These are phyloP conservation scores for Psittacula derbiana DNA, from an alignment of 2,797 vertebrate genomes.

Conservation along the genomic window DNA sequence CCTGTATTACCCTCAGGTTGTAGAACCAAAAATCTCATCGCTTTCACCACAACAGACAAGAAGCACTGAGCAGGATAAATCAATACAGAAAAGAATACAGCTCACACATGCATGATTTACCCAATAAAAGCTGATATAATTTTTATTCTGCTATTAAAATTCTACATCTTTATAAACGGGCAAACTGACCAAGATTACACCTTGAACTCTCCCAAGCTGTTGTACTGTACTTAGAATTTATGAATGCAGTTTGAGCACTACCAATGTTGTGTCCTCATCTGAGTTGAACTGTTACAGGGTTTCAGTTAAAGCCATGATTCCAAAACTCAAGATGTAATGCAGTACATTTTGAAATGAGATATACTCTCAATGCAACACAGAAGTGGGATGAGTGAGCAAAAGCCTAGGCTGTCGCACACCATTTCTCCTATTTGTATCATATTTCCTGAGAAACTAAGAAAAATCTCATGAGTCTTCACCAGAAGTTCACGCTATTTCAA, in stretches of 20 bases:
- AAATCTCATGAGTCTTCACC: background rate
- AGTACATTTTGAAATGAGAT: background rate
- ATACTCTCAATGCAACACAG: background rate
- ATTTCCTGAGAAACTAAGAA: background rate
- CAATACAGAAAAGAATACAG: background rate
- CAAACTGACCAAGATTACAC: background rate
- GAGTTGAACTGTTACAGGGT: background rate
- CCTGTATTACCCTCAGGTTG: background rate
- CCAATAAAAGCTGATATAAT: background rate
- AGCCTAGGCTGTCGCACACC: background rate
- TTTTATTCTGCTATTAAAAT: background rate
- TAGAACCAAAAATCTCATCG: background rate
- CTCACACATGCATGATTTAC: background rate
- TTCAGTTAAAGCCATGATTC: background rate
- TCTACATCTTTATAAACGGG: background rate
- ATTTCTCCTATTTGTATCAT: background rate
- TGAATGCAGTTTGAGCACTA: background rate
- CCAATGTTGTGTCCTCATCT: background rate
- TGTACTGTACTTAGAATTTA: background rate
- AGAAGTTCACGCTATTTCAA: background rate
- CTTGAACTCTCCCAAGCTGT: background rate
- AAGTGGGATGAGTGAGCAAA: background rate
- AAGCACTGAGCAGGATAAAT: background rate
- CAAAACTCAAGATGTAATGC: background rate
- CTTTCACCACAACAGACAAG: background rate